Evolutionary conservation across 2,113 vertebrate genomes (phyloP).

Genomic region (Empidonax alnorum): DNA sequence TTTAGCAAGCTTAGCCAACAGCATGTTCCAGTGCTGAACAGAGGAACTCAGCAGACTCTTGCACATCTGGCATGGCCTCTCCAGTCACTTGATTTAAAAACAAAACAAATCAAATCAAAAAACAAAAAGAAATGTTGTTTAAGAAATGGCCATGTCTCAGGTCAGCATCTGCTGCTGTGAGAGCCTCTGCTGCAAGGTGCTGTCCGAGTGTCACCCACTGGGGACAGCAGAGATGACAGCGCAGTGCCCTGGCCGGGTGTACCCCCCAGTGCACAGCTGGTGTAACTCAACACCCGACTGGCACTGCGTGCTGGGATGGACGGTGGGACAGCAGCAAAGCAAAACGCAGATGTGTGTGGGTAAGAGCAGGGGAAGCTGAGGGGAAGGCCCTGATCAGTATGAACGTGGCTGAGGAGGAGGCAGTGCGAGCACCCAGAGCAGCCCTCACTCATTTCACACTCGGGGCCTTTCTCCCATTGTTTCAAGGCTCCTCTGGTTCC

Average conservation of each 20-base stretch:
- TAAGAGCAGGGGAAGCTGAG: neutral
- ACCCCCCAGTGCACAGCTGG: neutral
- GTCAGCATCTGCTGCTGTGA: neutral
- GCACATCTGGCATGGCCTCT: neutral
- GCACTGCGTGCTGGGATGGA: fast-evolving
- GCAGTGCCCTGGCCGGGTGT: fast-evolving
- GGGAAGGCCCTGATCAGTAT: neutral
- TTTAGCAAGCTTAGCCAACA: neutral
- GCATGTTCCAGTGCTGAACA: neutral
- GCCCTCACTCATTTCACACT: neutral
- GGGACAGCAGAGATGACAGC: neutral
- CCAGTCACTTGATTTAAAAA: neutral
- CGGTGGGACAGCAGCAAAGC: neutral
- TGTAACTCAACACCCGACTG: fast-evolving
- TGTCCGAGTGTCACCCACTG: neutral
- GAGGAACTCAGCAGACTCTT: neutral
- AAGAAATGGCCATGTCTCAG: neutral
- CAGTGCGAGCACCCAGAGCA: fast-evolving
- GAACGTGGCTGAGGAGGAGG: fast-evolving
- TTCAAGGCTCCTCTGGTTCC: neutral
- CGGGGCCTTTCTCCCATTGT: fast-evolving
- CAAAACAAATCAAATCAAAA: neutral
- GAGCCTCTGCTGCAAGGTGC: neutral
- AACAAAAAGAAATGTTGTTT: neutral
- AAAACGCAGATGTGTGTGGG: neutral